These are phyloP conservation scores for Ectobius pallidus DNA, from an alignment of 2,888 invertebrate genomes.

Conservation along the genomic window DNA sequence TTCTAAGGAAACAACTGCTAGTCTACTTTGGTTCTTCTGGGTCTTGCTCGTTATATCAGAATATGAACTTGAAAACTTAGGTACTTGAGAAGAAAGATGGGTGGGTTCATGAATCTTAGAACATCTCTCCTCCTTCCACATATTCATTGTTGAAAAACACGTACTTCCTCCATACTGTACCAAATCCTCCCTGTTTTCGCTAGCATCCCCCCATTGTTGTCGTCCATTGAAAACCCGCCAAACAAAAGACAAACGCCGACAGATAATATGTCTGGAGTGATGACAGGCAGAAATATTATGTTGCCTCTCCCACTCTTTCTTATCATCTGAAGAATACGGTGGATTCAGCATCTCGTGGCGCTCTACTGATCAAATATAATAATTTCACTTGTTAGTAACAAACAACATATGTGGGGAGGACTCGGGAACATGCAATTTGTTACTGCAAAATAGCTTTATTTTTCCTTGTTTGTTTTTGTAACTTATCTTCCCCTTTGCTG, in stretches of 20 bases:
- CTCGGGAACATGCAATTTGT: too few species aligned
- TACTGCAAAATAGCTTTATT: too few species aligned
- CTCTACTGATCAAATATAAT: background rate
- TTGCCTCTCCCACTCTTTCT: background rate
- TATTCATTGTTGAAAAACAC: background rate
- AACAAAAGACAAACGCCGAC: constrained; percentile 15
- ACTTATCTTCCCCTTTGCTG: too few species aligned
- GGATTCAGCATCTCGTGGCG: background rate
- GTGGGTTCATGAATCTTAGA: too few species aligned
- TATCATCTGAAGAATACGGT: background rate
- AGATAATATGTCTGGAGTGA: constrained; percentile 7
- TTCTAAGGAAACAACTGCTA: too few species aligned
- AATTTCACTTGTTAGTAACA: background rate
- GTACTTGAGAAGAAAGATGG: too few species aligned
- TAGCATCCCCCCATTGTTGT: constrained; percentile 7
- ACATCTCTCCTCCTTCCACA: too few species aligned
- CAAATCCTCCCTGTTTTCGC: background rate
- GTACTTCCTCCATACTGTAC: too few species aligned
- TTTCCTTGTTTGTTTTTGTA: too few species aligned
- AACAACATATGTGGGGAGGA: background rate
- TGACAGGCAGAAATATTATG: constrained; percentile 20
- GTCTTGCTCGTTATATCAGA: too few species aligned
- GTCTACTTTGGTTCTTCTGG: too few species aligned
- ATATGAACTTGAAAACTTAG: too few species aligned
- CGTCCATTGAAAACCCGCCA: background rate